Evolutionary conservation across 2,113 vertebrate species (phyloP).

Genomic region (Halichoerus grypus): DNA sequence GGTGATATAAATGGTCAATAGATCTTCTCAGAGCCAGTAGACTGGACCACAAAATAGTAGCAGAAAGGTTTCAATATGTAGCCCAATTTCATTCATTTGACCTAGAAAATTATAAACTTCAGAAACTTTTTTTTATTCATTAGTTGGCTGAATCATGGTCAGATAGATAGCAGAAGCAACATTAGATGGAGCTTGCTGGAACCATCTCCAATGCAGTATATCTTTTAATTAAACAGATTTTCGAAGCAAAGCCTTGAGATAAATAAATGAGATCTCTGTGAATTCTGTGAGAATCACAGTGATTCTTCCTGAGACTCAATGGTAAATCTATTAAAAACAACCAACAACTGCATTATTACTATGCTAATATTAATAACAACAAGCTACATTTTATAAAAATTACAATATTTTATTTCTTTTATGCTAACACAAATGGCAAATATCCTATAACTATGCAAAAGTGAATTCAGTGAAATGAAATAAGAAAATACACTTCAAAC

Average conservation of each 20-base stretch:
- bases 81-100: constrained; percentile 63
- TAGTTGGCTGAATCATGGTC: constrained; percentile 54
- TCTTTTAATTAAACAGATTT: constrained; percentile 77
- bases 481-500: constrained; percentile 1
- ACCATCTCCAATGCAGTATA: constrained; percentile 12
- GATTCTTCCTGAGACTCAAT: background rate
- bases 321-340: constrained; percentile 1
- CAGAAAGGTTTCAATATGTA: constrained; percentile 56
- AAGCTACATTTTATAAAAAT: background rate
- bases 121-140: constrained; percentile 62
- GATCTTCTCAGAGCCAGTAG: constrained; percentile 73
- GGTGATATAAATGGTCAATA: constrained; percentile 58
- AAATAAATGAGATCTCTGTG: constrained; percentile 68
- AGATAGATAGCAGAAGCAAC: constrained; percentile 70
- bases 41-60: constrained; percentile 63
- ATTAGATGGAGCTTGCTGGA: constrained; percentile 69
- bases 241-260: constrained; percentile 68
- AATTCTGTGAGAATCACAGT: constrained; percentile 63
- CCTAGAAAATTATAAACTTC: constrained; percentile 58
- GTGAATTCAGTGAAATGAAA: background rate
- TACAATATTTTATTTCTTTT: background rate
- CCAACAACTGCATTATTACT: background rate
- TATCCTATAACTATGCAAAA: background rate
- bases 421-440: background rate
- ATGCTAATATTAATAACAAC: background rate